Base-by-base conservation (phyloP, 2,888 invertebrate species). In the Andrena bucephala region DNA sequence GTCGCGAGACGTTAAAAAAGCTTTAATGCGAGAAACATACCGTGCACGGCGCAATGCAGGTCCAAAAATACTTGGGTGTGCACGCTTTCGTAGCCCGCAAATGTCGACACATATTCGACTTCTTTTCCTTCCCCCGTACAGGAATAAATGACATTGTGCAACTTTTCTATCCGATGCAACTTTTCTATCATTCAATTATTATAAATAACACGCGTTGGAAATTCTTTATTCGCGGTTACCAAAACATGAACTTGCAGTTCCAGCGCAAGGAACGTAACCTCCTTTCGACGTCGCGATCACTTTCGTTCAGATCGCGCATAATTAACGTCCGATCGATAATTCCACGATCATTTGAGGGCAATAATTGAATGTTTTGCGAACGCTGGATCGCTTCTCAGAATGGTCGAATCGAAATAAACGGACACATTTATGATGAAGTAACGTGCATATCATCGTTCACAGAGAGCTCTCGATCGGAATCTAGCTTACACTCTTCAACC, bases 121-220 rank as follows among this genome's bases (percentile, higher is more conserved):
- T 69, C 62, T 79, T 87, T 66, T 29, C 67, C 68, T 81, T 73
- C 57, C 66, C 75, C 16, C 10, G 70, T 20, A 69, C 29, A 24
- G 72, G 48, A 71, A 85, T 73, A 74, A 84, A 87, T 54, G 88
- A 87, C 88, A 89, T 89, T 72, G 63, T 83, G 65, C 69, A n/a
- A 77, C 48, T 57, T 70, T 27, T 42, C 50, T n/a, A 48, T 63
- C 7, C 6, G 33, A 29, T 31, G 16, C n/a, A n/a, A n/a, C n/a
- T n/a, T n/a, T n/a, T n/a, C n/a, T n/a, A n/a, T n/a, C n/a, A n/a
- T n/a, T n/a, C n/a, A n/a, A n/a, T n/a, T n/a, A n/a, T 52, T 70
- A 54, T 36, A 54, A 70, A 71, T 63, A 74, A 71, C 60, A 10
- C 24, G 8, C 27, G 27, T 10, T 57, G 27, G 24, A 52, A 29